These are phyloP conservation scores for Danio jaintianensis DNA, from an alignment of 2,797 vertebrate species.

Conservation along the genomic window DNA sequence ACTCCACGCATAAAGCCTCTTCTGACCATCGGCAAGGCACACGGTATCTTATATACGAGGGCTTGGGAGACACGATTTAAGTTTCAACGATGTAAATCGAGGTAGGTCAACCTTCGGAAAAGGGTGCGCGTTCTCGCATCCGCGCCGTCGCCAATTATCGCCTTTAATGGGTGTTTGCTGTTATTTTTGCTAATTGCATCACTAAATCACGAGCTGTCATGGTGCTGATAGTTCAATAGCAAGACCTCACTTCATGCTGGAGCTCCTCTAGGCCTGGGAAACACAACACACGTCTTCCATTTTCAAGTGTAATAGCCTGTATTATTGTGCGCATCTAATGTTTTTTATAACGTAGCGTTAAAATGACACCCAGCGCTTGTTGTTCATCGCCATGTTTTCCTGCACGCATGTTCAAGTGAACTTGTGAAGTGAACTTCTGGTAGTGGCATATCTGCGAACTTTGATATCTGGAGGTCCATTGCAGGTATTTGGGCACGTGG, in stretches of 20 bases:
- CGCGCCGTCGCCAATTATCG: constrained; percentile 44
- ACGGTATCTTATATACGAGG: constrained; percentile 76
- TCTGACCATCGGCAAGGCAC: constrained; percentile 72
- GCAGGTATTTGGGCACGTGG: constrained; percentile 23
- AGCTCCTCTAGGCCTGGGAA: constrained; percentile 56
- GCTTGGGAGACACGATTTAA: constrained; percentile 79
- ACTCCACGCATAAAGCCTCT: constrained; percentile 73
- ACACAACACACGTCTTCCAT: constrained; percentile 42
- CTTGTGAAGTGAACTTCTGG: constrained; percentile 43
- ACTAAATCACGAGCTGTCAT: constrained; percentile 41
- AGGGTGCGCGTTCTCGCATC: constrained; percentile 26
- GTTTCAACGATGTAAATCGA: constrained; percentile 77
- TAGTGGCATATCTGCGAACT: constrained; percentile 38
- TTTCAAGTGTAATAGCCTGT: neutral
- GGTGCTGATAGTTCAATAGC: constrained; percentile 51
- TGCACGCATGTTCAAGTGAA: neutral
- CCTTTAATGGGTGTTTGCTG: constrained; percentile 22
- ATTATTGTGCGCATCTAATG: neutral
- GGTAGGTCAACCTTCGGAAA: constrained; percentile 70
- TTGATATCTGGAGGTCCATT: constrained; percentile 21
- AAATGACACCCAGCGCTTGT: constrained; percentile 10
- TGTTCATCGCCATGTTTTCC: constrained; percentile 12
- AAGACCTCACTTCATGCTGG: constrained; percentile 37
- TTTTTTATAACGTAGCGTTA: constrained; percentile 4
- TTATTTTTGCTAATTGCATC: constrained; percentile 44